Percentiles rank a stretch among this genome's conserved stretches.
phyloP scores from a whole-genome alignment of 2,797 vertebrate species.

The Vespertilio murinus region DNA sequence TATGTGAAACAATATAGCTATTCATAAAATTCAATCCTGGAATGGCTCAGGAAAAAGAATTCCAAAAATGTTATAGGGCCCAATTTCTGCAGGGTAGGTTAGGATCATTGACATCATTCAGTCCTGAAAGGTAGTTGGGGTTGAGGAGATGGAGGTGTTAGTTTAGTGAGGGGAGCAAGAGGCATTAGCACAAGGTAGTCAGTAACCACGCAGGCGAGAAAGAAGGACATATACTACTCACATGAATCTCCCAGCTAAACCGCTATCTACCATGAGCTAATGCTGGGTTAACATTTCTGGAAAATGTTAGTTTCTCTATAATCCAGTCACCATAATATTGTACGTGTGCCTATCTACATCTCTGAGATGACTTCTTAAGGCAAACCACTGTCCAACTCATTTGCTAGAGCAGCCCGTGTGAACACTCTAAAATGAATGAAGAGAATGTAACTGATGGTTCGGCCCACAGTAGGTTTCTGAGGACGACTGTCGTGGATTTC shows the following conservation, averaged over 20 bases:
- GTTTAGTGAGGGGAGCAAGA: conserved; percentile 34
- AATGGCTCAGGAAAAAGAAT: conserved; percentile 52
- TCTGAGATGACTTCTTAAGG: background rate
- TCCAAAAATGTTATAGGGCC: background rate
- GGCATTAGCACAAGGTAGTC: conserved; percentile 50
- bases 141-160: conserved; percentile 60
- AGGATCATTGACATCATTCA: conserved; percentile 59
- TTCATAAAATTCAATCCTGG: background rate
- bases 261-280: background rate
- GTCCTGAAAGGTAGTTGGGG: conserved; percentile 48
- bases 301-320: background rate
- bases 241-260: background rate
- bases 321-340: background rate
- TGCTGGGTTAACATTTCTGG: background rate
- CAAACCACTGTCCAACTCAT: background rate
- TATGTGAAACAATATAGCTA: background rate
- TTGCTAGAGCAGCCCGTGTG: background rate
- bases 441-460: background rate
- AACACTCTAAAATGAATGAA: conserved; percentile 12
- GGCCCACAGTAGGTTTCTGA: background rate
- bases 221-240: conserved; percentile 32
- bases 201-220: conserved; percentile 6
- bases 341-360: conserved; percentile 9
- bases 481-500: background rate
- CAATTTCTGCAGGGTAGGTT: background rate